Evolutionary conservation across 2,797 vertebrate genomes (phyloP), one percentile per base, ranked within the genome.

Genomic region (Setipinna tenuifilis): DNA sequence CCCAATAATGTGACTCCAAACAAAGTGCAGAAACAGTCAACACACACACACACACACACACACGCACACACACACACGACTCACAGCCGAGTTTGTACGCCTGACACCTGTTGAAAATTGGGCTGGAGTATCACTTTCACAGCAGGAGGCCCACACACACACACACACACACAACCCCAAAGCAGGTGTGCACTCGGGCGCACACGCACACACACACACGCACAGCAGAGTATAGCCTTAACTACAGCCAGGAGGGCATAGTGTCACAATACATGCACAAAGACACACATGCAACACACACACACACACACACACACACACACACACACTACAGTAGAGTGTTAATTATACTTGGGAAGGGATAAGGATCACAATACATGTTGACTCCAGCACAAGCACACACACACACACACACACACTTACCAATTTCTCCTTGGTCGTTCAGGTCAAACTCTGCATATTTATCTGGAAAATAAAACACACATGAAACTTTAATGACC

Each of bases 361-460:
- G 71, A 44, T 41, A 59, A 19, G 71, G 19, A 78, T 78, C 28
- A 71, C 46, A 21, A 28, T n/a, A 21, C 58, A 25, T 41, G 19
- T 23, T 9, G 61, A 83, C 41, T 41, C 35, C 48, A 16, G 25
- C 61, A 44, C 82, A 83, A 48, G 16, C 83, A 25, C 44, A 31
- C 62, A 50, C 3, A 65, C n/a, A 23, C 78, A 21, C 16, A 81
- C 6, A 35, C 61, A 28, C 9, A 28, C 28, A 97, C 98, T 99
- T 94, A 99, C 98, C 98, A 0, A 99, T 99, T 84, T 99, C 98
- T 54, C 97, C 98, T 91, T 99, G 95, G 85, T 99, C 98, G 57
- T 98, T 99, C 87, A 99, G 94, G 95, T 99, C 98, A 91, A 99
- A 99, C 90, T 99, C 98, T 88, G 98, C 95, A 90, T 98, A 99